Evolutionary conservation across 2,797 vertebrate genomes (phyloP).

Genomic region (Florisuga fusca): DNA sequence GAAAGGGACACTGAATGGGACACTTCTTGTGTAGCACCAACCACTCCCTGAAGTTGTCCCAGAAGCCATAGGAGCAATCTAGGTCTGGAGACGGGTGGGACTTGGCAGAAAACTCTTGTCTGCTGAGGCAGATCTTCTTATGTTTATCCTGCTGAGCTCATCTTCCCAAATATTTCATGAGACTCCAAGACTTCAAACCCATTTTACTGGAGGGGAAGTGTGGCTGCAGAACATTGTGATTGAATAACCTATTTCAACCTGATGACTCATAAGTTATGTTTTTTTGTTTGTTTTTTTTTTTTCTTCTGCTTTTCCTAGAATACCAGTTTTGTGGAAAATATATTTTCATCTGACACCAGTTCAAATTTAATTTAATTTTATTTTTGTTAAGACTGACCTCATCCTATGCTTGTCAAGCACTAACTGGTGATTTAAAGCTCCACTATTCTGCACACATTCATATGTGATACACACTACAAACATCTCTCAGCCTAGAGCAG

Average conservation of each 20-base stretch:
- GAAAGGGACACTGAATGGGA: not conserved
- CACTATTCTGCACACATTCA: not conserved
- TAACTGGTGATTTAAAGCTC: conserved; percentile 17
- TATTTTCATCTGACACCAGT: not conserved
- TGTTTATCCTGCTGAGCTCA: not conserved
- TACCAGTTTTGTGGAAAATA: not conserved
- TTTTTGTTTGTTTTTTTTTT: not conserved
- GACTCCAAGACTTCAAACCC: not conserved
- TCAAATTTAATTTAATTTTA: conserved; percentile 23
- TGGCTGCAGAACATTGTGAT: not conserved
- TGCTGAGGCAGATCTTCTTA: not conserved
- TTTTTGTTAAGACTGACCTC: conserved; percentile 8
- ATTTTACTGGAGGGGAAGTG: not conserved
- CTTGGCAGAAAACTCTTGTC: not conserved
- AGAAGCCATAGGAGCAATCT: not conserved
- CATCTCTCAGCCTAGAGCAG: not conserved
- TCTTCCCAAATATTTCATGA: not conserved
- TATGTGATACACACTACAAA: not conserved
- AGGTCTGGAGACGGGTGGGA: not conserved
- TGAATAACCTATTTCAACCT: not conserved
- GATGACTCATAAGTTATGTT: not conserved
- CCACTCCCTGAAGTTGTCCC: not conserved
- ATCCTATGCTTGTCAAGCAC: not conserved
- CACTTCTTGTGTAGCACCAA: not conserved
- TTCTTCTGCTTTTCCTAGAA: not conserved